phyloP scores from a whole-genome alignment of 2,113 vertebrate genomes.

The Mobula birostris region DNA sequence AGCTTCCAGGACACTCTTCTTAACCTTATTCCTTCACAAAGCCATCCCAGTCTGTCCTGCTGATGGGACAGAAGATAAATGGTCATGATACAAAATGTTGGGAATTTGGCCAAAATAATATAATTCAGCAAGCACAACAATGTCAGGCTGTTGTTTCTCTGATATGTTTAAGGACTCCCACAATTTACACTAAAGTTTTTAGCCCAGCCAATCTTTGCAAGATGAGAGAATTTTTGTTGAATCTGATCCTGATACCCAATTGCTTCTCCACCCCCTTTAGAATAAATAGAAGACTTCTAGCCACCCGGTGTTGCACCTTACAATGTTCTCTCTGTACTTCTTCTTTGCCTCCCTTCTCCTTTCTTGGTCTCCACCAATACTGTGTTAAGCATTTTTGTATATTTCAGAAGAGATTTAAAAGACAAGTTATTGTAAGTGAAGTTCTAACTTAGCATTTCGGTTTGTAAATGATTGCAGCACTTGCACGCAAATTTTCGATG shows the following conservation, averaged over 20 bases:
- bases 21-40: no score
- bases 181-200: no score
- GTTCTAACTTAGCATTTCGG: neutral
- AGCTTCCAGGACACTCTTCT: no score
- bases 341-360: neutral
- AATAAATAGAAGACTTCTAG: neutral
- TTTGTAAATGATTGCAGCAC: neutral
- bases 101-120: no score
- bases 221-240: no score
- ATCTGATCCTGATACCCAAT: neutral
- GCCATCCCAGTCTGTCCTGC: no score
- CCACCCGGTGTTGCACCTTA: neutral
- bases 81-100: no score
- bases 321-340: neutral
- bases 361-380: neutral
- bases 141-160: no score
- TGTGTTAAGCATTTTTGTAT: neutral
- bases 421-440: neutral
- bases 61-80: no score
- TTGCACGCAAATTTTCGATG: neutral
- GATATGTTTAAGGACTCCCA: no score
- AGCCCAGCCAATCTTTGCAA: no score
- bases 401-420: neutral
- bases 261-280: neutral
- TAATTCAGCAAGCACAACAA: no score